Conservation (phyloP, 2,888 invertebrate species). For the Mesorhabditis spiculigera region DNA sequence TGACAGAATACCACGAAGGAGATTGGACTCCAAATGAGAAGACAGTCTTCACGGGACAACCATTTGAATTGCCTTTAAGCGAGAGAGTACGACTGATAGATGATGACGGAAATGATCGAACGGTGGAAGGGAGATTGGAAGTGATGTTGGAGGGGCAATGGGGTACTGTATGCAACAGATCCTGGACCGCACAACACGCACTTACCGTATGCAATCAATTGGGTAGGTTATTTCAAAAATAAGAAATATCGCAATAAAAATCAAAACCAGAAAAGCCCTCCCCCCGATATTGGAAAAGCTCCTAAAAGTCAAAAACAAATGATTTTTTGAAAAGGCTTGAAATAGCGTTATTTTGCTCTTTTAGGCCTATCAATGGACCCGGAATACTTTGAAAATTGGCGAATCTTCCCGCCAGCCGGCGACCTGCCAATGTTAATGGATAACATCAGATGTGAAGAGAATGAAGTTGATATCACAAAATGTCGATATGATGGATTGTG, state of each 20-base stretch:
- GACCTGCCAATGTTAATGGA: slow-evolving; percentile 63
- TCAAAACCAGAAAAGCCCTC: no score
- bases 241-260: no score
- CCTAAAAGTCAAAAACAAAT: no score
- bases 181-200: slow-evolving; percentile 86
- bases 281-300: no score
- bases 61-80: slow-evolving; percentile 33
- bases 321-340: no score
- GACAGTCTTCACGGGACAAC: slow-evolving; percentile 47
- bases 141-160: slow-evolving; percentile 78
- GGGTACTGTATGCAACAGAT: slow-evolving; percentile 96
- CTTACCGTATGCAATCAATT: slow-evolving; percentile 91
- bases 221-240: neutral
- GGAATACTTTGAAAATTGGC: slow-evolving; percentile 70
- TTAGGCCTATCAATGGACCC: slow-evolving; percentile 82
- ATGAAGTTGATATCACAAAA: slow-evolving; percentile 73
- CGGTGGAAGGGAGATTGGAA: slow-evolving; percentile 75
- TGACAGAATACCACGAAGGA: slow-evolving; percentile 40
- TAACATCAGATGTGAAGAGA: slow-evolving; percentile 82
- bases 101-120: slow-evolving; percentile 49
- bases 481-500: slow-evolving; percentile 71
- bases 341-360: no score
- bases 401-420: slow-evolving; percentile 45
- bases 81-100: slow-evolving; percentile 50
- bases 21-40: slow-evolving; percentile 11